Percentiles rank a stretch among this genome's conserved stretches.
Evolutionary conservation across 2,797 vertebrate species (phyloP).

Genomic region (Vespertilio murinus): DNA sequence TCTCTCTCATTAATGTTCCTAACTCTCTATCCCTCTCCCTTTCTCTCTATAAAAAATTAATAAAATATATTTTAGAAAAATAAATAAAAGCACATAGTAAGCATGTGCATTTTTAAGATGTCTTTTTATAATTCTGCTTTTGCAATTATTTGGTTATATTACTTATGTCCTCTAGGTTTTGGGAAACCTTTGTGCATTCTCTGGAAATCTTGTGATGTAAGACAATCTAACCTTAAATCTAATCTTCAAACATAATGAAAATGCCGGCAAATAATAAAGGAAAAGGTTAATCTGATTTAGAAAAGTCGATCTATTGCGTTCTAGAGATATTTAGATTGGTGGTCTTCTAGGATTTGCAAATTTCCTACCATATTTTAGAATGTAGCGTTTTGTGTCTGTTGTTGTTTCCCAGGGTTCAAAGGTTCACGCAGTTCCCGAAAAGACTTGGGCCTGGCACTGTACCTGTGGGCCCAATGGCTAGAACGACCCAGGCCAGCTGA

Average conservation of each 20-base stretch:
- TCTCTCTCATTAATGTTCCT: no score
- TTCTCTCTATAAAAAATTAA: no score
- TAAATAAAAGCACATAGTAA: neutral
- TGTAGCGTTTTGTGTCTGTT: neutral
- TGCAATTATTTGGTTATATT: neutral
- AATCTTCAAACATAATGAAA: neutral
- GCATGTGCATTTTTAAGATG: neutral
- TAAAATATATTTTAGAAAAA: no score
- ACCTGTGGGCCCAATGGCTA: neutral
- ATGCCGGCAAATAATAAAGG: neutral
- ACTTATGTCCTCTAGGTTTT: neutral
- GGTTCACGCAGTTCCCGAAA: neutral
- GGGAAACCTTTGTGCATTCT: neutral
- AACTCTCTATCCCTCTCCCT: no score
- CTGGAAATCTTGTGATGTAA: neutral
- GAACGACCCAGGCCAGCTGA: rapidly evolving
- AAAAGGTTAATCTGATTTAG: neutral
- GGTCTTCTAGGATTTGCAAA: neutral
- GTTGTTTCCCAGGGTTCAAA: neutral
- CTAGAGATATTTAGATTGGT: neutral
- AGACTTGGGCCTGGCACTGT: neutral
- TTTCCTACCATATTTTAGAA: neutral
- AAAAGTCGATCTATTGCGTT: neutral
- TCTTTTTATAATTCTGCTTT: conserved; percentile 11
- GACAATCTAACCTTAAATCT: conserved; percentile 15